Conservation (phyloP, 2,888 invertebrate genomes). For the Hipparchia sbordonii region DNA sequence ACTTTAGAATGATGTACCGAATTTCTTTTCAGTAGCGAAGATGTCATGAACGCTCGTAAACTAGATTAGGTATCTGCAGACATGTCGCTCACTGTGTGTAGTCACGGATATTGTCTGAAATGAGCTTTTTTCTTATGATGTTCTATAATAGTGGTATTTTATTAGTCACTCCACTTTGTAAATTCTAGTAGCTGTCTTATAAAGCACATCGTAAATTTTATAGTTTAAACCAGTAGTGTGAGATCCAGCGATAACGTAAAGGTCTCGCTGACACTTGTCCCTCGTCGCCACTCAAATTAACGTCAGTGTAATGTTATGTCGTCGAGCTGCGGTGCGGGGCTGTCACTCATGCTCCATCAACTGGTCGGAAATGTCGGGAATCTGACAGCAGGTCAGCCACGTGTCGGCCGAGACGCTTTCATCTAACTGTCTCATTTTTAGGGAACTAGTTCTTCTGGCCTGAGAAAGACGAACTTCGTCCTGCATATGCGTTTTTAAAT, state of each 20-base stretch:
- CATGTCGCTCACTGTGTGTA: slow-evolving; percentile 47
- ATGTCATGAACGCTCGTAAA: slow-evolving; percentile 38
- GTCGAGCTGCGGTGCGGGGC: slow-evolving; percentile 61
- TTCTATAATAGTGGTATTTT: slow-evolving; percentile 54
- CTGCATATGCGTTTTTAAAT: slow-evolving; percentile 55
- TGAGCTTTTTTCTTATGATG: slow-evolving; percentile 45
- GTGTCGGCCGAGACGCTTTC: slow-evolving; percentile 72
- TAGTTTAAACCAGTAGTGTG: slow-evolving; percentile 64
- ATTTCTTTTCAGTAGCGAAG: slow-evolving; percentile 40
- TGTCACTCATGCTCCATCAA: slow-evolving; percentile 83
- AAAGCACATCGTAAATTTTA: slow-evolving; percentile 69
- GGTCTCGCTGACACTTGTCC: slow-evolving; percentile 65
- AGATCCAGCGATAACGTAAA: slow-evolving; percentile 69
- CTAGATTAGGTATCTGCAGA: slow-evolving; percentile 43
- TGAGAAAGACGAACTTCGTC: slow-evolving; percentile 70
- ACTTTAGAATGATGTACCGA: slow-evolving; percentile 62
- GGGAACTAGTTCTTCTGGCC: slow-evolving; percentile 61
- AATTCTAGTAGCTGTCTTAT: slow-evolving; percentile 74
- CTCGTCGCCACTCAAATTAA: slow-evolving; percentile 71
- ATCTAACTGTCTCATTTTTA: slow-evolving; percentile 73
- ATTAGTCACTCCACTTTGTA: slow-evolving; percentile 52
- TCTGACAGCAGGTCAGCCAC: slow-evolving; percentile 80
- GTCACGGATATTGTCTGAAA: slow-evolving; percentile 49
- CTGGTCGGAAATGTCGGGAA: slow-evolving; percentile 76
- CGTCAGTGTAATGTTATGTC: slow-evolving; percentile 77